These are phyloP conservation scores for Anagyrus pseudococci DNA, from an alignment of 2,888 invertebrate genomes.

Conservation along the genomic window DNA sequence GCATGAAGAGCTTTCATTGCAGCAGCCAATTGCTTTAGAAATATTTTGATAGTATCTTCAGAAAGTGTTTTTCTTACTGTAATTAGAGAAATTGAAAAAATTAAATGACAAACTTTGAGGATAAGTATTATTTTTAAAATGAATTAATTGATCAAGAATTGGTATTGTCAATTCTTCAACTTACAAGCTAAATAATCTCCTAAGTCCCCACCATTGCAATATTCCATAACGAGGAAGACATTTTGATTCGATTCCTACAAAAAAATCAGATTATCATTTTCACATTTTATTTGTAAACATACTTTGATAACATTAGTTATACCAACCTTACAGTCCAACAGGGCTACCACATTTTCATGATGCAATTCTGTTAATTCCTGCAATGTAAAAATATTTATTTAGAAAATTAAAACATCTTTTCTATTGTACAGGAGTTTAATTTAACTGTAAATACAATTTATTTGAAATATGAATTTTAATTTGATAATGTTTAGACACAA, in stretches of 20 bases:
- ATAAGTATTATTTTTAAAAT: background rate
- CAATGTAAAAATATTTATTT: slow-evolving; percentile 36
- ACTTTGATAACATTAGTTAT: slow-evolving; percentile 10
- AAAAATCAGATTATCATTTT: slow-evolving; percentile 38
- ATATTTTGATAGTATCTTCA: slow-evolving; percentile 95
- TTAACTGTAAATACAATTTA: too few species aligned
- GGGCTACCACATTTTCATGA: slow-evolving; percentile 97
- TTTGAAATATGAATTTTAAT: too few species aligned
- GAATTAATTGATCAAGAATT: too few species aligned
- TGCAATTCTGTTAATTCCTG: slow-evolving; percentile 94
- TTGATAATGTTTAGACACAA: too few species aligned
- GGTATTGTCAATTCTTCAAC: too few species aligned
- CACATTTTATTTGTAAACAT: slow-evolving; percentile 15
- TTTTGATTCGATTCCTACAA: slow-evolving; percentile 86
- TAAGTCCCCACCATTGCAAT: slow-evolving; percentile 98
- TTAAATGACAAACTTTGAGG: background rate
- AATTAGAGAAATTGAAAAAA: slow-evolving; percentile 27
- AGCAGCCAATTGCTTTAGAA: slow-evolving; percentile 94
- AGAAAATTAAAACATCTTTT: too few species aligned
- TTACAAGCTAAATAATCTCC: slow-evolving; percentile 92
- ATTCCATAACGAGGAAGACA: slow-evolving; percentile 99
- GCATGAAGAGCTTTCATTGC: slow-evolving; percentile 97
- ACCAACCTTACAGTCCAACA: slow-evolving; percentile 91
- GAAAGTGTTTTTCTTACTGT: slow-evolving; percentile 90
- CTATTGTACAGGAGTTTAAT: too few species aligned